phyloP scores from a whole-genome alignment of 1,140 invertebrate species.

The Acarapis woodi region DNA sequence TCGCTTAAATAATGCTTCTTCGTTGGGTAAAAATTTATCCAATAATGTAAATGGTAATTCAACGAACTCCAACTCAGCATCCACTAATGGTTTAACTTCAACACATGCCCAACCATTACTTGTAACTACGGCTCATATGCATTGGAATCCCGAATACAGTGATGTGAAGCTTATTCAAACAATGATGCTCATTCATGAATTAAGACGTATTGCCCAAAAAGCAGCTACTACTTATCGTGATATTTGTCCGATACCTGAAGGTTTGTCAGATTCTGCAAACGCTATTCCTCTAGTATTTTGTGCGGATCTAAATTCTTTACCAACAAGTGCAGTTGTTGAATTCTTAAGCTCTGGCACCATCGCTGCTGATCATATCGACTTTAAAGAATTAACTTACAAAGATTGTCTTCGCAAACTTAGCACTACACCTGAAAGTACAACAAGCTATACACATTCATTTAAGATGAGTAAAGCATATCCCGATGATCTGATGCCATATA shows the following conservation, averaged over 20 bases:
- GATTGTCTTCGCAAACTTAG: constrained; percentile 53
- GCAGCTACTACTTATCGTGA: constrained; percentile 25
- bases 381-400: constrained; percentile 85
- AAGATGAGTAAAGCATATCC: constrained; percentile 74
- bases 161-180: constrained; percentile 99
- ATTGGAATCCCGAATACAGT: constrained; percentile 98
- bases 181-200: constrained; percentile 91
- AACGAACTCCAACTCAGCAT: too few relatives aligned
- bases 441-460: constrained; percentile 83
- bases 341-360: constrained; percentile 68
- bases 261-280: too few relatives aligned
- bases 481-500: constrained; percentile 83
- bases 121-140: constrained; percentile 92
- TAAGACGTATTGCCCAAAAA: constrained; percentile 41
- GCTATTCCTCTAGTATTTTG: constrained; percentile 77
- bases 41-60: too few relatives aligned
- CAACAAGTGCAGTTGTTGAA: constrained; percentile 89
- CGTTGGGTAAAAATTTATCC: neutral
- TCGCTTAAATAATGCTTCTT: too few relatives aligned
- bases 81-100: constrained; percentile 34
- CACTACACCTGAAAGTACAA: constrained; percentile 18
- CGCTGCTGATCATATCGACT: constrained; percentile 65
- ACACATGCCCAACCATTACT: constrained; percentile 54
- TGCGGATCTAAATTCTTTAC: constrained; percentile 94
- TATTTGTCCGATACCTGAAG: constrained; percentile 28